Evolutionary conservation across 2,888 invertebrate genomes (phyloP).

Genomic region (Unio pictorum): DNA sequence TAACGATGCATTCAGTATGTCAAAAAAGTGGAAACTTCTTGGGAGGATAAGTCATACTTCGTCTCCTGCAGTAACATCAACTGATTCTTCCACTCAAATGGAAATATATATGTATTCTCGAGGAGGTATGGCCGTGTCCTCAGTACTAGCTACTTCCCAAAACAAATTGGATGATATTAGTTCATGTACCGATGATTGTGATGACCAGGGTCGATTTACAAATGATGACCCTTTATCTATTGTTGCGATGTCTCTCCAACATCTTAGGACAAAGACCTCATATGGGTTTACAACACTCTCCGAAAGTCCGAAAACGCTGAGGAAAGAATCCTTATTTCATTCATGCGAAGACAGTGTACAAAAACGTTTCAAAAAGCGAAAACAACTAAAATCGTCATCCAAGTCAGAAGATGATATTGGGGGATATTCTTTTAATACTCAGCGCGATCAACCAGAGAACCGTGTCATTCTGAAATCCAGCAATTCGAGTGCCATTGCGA

Average conservation of each 20-base stretch:
- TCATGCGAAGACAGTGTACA: conserved; percentile 22
- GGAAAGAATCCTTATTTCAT: conserved; percentile 62
- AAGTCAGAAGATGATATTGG: conserved; percentile 12
- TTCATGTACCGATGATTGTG: conserved; percentile 6
- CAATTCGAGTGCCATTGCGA: conserved; percentile 40
- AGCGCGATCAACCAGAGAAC: conserved; percentile 7
- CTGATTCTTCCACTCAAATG: conserved; percentile 35
- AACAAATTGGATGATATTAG: conserved; percentile 42
- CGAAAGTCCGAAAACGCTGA: conserved; percentile 55
- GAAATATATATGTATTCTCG: conserved; percentile 36
- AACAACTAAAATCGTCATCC: conserved; percentile 15
- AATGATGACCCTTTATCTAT: conserved; percentile 57
- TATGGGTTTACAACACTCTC: conserved; percentile 58
- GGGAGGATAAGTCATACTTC: conserved; percentile 24
- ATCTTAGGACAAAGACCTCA: conserved; percentile 51
- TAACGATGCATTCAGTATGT: conserved; percentile 7
- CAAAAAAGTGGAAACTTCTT: conserved; percentile 4
- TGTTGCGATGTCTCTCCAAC: conserved; percentile 55
- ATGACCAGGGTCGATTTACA: conserved; percentile 28
- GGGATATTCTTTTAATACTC: background rate
- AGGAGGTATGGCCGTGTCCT: conserved; percentile 26
- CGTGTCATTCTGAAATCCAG: conserved; percentile 12
- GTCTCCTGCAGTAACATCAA: conserved; percentile 41
- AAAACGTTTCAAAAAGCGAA: conserved; percentile 10
- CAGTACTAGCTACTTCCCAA: conserved; percentile 55